Percentiles rank a stretch among this genome's conserved stretches.
Evolutionary conservation across 2,113 vertebrate genomes (phyloP).

Genomic region (Burhinus bistriatus): DNA sequence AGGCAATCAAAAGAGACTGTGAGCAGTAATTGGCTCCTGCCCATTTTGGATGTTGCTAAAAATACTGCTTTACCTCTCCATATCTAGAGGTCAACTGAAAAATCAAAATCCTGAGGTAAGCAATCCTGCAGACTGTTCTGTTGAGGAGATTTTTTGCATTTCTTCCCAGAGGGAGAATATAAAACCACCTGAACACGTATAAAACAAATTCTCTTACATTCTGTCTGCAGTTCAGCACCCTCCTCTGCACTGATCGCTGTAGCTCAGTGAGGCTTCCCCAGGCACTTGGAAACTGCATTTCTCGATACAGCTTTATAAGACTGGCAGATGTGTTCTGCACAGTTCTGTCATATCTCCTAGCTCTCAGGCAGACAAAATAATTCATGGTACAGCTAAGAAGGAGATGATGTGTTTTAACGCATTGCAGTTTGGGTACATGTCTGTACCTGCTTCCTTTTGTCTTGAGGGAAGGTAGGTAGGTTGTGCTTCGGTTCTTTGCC

Average conservation of each 20-base stretch:
- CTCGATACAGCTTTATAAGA: not conserved
- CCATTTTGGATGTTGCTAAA: constrained; percentile 39
- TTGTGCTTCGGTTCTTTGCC: not conserved
- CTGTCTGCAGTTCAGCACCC: not conserved
- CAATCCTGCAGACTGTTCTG: not conserved
- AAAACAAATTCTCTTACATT: not conserved
- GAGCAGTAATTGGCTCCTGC: constrained; percentile 37
- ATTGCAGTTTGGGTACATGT: constrained; percentile 6
- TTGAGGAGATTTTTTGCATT: not conserved
- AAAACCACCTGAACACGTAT: not conserved
- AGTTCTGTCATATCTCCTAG: not conserved
- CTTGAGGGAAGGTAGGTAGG: not conserved
- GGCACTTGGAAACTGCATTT: constrained; percentile 29
- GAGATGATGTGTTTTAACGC: not conserved
- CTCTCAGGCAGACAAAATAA: constrained; percentile 32
- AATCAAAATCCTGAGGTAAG: constrained; percentile 49
- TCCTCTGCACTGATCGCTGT: not conserved
- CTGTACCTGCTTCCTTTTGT: constrained; percentile 14
- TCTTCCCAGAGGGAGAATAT: not conserved
- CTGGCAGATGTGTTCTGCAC: constrained; percentile 33
- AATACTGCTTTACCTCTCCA: constrained; percentile 17
- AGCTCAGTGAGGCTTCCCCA: constrained; percentile 8
- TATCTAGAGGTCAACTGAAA: constrained; percentile 55
- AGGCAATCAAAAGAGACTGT: constrained; percentile 3
- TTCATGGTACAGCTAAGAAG: constrained; percentile 8